These are phyloP conservation scores for Adelognathus sp. DNA, from an alignment of 2,888 invertebrate genomes.

Conservation along the genomic window DNA sequence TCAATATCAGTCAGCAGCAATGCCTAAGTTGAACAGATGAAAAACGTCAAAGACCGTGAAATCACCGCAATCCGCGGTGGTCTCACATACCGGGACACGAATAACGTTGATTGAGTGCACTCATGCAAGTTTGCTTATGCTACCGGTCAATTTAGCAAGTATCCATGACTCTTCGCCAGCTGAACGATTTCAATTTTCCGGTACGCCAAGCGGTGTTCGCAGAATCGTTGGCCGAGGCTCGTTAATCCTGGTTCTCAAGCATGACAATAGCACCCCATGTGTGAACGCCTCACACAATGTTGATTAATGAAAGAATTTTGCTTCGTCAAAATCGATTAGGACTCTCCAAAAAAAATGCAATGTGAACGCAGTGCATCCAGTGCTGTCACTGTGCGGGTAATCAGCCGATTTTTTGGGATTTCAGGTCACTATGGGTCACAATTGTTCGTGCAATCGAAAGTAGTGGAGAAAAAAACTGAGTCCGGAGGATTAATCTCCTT, in stretches of 20 bases:
- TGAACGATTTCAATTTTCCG: constrained; percentile 20
- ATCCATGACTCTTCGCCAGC: background rate
- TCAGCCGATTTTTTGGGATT: too few relatives aligned
- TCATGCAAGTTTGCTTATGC: constrained; percentile 46
- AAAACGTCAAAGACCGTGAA: constrained; percentile 38
- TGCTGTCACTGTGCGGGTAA: too few relatives aligned
- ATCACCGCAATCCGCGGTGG: constrained; percentile 24
- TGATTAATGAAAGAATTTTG: constrained; percentile 37
- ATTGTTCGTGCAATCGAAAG: too few relatives aligned
- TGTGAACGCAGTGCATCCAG: too few relatives aligned
- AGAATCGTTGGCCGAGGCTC: constrained; percentile 53
- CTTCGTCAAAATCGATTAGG: constrained; percentile 17
- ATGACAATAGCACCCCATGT: constrained; percentile 61
- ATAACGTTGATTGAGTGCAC: constrained; percentile 39
- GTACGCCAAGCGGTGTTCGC: constrained; percentile 34
- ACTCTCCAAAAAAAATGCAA: background rate
- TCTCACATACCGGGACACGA: background rate
- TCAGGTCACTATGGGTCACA: too few relatives aligned
- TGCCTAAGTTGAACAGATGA: background rate
- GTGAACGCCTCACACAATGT: constrained; percentile 26
- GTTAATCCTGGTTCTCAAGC: constrained; percentile 66
- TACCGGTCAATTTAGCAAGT: constrained; percentile 51
- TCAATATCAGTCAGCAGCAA: background rate
- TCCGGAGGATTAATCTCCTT: too few relatives aligned
- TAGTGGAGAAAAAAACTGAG: too few relatives aligned